phyloP scores from a whole-genome alignment of 2,888 invertebrate genomes.

The Eupithecia dodoneata region DNA sequence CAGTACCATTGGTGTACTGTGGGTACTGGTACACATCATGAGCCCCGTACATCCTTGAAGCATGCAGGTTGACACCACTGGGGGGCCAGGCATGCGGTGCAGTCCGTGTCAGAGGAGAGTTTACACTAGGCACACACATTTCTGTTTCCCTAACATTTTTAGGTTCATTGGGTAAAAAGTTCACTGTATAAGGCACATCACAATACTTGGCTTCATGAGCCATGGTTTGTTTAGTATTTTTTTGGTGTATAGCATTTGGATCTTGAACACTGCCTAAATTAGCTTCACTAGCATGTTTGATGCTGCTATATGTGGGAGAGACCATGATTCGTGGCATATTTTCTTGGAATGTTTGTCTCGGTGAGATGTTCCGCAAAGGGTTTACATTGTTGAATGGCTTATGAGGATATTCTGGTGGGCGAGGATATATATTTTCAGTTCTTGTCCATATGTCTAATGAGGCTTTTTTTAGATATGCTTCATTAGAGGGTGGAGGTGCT shows the following conservation, averaged over 20 bases:
- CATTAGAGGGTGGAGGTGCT: slow-evolving; percentile 63
- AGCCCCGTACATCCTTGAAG: slow-evolving; percentile 65
- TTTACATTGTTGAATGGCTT: slow-evolving; percentile 67
- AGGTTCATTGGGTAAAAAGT: slow-evolving; percentile 68
- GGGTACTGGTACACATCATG: slow-evolving; percentile 72
- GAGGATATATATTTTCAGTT: slow-evolving; percentile 63
- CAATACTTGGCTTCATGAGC: slow-evolving; percentile 73
- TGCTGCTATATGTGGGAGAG: slow-evolving; percentile 69
- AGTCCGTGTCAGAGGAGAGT: slow-evolving; percentile 57
- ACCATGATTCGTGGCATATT: slow-evolving; percentile 81
- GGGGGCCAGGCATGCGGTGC: slow-evolving; percentile 66
- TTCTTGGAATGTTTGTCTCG: slow-evolving; percentile 82
- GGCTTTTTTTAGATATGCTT: slow-evolving; percentile 67
- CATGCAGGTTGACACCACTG: slow-evolving; percentile 61
- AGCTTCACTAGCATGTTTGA: slow-evolving; percentile 67
- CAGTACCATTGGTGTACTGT: slow-evolving; percentile 69
- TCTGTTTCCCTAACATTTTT: slow-evolving; percentile 70
- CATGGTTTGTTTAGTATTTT: slow-evolving; percentile 67
- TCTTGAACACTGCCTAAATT: slow-evolving; percentile 56
- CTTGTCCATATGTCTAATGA: slow-evolving; percentile 67
- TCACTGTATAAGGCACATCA: slow-evolving; percentile 81
- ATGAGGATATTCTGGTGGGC: slow-evolving; percentile 71
- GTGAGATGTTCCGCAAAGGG: slow-evolving; percentile 79
- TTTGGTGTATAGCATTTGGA: slow-evolving; percentile 55
- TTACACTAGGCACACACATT: slow-evolving; percentile 66